A percentile compares a stretch with the other conserved stretches of the same genome.
Evolutionary conservation across 2,113 vertebrate genomes (phyloP).

Genomic region (Cryptomyrus ogoouensis): DNA sequence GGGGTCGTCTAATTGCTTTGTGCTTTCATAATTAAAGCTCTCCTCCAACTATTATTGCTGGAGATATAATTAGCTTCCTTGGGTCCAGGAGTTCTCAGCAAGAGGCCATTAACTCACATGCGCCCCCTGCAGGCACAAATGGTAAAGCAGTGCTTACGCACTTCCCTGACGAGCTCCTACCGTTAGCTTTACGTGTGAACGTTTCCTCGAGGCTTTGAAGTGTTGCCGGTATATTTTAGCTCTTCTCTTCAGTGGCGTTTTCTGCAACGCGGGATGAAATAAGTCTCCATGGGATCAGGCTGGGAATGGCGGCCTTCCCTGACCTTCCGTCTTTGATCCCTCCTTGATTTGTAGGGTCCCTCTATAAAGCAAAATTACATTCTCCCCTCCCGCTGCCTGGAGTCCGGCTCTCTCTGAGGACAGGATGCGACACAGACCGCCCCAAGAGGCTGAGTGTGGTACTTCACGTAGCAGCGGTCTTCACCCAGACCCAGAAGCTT

Average conservation of each 20-base stretch:
- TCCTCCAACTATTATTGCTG: conserved; percentile 29
- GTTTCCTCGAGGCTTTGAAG: neutral
- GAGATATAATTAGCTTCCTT: conserved; percentile 29
- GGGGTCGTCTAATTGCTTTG: conserved; percentile 40
- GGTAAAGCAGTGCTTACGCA: neutral
- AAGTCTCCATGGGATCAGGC: neutral
- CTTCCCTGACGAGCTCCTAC: neutral
- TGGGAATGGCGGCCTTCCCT: neutral
- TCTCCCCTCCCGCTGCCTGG: neutral
- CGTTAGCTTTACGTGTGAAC: neutral
- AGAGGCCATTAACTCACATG: neutral
- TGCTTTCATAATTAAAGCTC: conserved; percentile 50
- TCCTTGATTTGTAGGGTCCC: neutral
- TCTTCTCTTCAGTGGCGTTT: neutral
- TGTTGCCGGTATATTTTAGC: neutral
- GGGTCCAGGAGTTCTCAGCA: neutral
- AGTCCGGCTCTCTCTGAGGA: neutral
- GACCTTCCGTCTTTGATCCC: neutral
- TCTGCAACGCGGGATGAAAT: neutral
- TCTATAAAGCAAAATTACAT: neutral
- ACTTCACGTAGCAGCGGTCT: neutral
- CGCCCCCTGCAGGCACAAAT: neutral
- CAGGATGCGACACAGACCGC: neutral
- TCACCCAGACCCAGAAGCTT: neutral
- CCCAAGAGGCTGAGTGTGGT: neutral